These are phyloP conservation scores for Litocranius walleri DNA, from an alignment of 2,113 vertebrate genomes.

Conservation along the genomic window DNA sequence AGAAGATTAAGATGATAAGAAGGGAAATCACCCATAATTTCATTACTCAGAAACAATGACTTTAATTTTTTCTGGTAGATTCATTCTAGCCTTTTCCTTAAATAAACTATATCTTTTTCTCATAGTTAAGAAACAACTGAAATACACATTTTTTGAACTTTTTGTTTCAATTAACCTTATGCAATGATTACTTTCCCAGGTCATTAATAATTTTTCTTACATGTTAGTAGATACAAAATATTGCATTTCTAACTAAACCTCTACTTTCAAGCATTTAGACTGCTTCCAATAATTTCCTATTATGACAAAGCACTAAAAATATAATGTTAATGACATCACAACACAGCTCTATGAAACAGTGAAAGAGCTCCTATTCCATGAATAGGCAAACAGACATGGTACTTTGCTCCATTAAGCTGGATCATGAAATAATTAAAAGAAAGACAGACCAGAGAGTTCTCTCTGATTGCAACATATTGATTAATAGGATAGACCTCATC, in stretches of 20 bases:
- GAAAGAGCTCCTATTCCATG: neutral
- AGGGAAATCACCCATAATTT: neutral
- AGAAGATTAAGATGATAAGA: neutral
- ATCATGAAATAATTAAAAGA: neutral
- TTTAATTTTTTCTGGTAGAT: neutral
- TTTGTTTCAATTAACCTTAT: neutral
- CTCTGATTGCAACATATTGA: neutral
- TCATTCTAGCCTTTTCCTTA: neutral
- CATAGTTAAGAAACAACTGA: neutral
- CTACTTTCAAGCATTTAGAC: neutral
- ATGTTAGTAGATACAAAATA: neutral
- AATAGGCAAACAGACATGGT: neutral
- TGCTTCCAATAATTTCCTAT: neutral
- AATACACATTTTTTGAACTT: neutral
- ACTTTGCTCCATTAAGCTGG: neutral
- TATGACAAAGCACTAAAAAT: neutral
- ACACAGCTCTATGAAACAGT: neutral
- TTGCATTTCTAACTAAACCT: neutral
- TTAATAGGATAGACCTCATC: neutral
- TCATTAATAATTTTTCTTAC: slow-evolving; percentile 10
- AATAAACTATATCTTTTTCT: neutral
- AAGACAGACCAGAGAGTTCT: neutral
- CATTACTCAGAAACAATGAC: neutral
- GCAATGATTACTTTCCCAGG: neutral
- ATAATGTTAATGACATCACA: neutral